Percentiles rank a stretch among this genome's conserved stretches.
Conservation (phyloP, 2,888 invertebrate genomes). For the Adelognathus sp. region DNA sequence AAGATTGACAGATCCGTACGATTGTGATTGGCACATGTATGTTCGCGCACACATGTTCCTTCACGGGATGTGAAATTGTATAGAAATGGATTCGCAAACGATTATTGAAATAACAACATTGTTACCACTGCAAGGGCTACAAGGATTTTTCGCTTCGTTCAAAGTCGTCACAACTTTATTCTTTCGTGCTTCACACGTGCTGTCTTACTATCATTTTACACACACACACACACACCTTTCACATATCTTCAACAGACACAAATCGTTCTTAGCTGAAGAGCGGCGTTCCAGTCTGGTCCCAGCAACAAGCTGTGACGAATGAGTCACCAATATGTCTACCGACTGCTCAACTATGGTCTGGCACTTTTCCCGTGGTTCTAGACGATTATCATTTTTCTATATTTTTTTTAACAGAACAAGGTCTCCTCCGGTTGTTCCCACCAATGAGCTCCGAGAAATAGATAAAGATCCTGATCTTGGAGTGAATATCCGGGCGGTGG, state of each 20-base stretch:
- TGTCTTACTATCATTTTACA: not conserved
- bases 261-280: not conserved
- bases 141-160: not conserved
- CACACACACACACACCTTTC: not conserved
- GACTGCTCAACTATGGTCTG: not conserved
- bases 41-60: not conserved
- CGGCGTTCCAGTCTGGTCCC: not conserved
- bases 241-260: not conserved
- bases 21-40: not conserved
- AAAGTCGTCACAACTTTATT: not conserved
- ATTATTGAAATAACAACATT: not conserved
- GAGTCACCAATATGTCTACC: not conserved
- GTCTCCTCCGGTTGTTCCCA: slow-evolving; percentile 75
- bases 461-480: slow-evolving; percentile 73
- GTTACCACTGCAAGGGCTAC: not conserved
- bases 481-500: slow-evolving; percentile 73
- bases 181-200: not conserved
- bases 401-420: slow-evolving; percentile 71
- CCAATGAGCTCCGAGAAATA: slow-evolving; percentile 72
- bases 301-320: not conserved
- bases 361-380: not conserved
- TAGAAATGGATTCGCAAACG: not conserved
- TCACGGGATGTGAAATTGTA: not conserved
- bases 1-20: not conserved
- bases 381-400: not conserved